Base-by-base conservation (phyloP, 2,113 vertebrate genomes). In the Toxotes jaculatrix region DNA sequence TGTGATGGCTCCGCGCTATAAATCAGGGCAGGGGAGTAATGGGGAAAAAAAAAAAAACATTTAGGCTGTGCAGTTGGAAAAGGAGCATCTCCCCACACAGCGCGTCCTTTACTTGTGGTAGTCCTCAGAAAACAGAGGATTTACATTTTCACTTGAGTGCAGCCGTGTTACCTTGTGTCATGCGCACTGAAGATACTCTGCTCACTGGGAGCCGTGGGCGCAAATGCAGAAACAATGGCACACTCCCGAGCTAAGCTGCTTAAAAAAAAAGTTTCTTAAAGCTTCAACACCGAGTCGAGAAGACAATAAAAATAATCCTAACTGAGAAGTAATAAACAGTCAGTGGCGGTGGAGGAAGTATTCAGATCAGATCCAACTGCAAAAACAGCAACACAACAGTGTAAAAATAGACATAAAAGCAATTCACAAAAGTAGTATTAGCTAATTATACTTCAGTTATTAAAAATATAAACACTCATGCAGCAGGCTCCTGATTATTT, bases 161-260 rank as follows among this genome's bases (percentile, higher is more conserved):
- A 84, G 67, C 57, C 59, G 59, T 64, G 69, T 27, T 70, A 27
- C 71, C 23, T 49, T 56, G 63, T 86, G 84, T 77, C 86, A 84
- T 88, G 88, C 89, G 87, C 88, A 86, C 83, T 86, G 74, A 78
- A 63, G 73, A 64, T 9, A 7, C 27, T 78, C 27, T 4, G 60
- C 72, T 57, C 27, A 13, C 45, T 73, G 27, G 7, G 56, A 36
- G 75, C 43, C 42, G 57, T 43, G 36, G 63, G 42, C 21, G 56
- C 55, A 32, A 62, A 77, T 51, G 65, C 42, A 79, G 53, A 70
- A 45, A 43, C 19, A 67, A 32, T 62, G 32, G n/a, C 4, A 12
- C 57, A 4, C 36, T 4, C 47, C 21, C 36, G 64, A 69, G 27
- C 31, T 68, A 27, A 74, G 16, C 27, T 7, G 32, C 45, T 53